phyloP scores from a whole-genome alignment of 2,888 invertebrate genomes.

The Sinotaia quadrata region DNA sequence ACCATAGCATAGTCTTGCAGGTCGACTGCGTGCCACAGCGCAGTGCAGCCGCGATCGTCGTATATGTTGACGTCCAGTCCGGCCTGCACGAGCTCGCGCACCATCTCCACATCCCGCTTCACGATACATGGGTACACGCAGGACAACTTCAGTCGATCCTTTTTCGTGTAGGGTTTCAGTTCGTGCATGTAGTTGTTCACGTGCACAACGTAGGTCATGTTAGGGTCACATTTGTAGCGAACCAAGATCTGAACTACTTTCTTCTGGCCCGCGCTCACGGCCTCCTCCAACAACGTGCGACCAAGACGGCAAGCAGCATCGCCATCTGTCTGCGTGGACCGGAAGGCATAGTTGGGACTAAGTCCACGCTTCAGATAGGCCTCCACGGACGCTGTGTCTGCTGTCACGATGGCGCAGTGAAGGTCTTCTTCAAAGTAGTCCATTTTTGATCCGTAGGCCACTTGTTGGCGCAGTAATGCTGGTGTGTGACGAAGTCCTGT shows the following conservation, averaged over 20 bases:
- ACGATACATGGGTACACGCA: constrained; percentile 56
- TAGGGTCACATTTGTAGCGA: constrained; percentile 47
- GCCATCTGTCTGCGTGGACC: constrained; percentile 37
- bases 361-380: constrained; percentile 52
- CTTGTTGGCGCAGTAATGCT: no score
- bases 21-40: constrained; percentile 61
- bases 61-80: constrained; percentile 58
- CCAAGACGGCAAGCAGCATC: constrained; percentile 35
- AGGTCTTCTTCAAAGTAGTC: constrained; percentile 58
- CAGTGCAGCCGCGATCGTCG: constrained; percentile 58
- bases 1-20: constrained; percentile 57
- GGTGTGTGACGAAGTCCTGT: no score
- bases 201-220: constrained; percentile 53
- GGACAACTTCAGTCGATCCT: constrained; percentile 50
- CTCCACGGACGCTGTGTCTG: constrained; percentile 37
- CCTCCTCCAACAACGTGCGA: constrained; percentile 53
- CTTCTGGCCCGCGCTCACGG: constrained; percentile 44
- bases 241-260: constrained; percentile 47
- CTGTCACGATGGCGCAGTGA: constrained; percentile 43
- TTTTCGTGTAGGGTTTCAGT: constrained; percentile 41
- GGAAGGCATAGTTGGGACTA: constrained; percentile 54
- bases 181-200: constrained; percentile 45
- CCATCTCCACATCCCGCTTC: constrained; percentile 48
- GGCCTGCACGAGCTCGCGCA: constrained; percentile 50
- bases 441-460: no score